phyloP scores from a whole-genome alignment of 2,113 vertebrate species.

The Aegithalos caudatus region DNA sequence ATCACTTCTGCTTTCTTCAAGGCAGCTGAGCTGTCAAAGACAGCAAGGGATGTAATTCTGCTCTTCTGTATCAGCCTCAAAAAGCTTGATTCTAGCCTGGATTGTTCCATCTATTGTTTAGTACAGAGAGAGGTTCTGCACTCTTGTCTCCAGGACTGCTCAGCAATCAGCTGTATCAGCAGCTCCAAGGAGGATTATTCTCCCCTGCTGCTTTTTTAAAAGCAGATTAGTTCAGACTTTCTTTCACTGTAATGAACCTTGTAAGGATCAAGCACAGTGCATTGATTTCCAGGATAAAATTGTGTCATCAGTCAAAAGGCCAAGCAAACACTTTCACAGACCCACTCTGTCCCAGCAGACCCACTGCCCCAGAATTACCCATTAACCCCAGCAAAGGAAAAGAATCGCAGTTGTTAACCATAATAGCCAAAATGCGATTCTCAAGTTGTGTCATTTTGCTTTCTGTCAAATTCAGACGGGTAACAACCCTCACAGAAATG shows the following conservation, averaged over 20 bases:
- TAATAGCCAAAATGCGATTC: background rate
- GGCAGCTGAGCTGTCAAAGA: background rate
- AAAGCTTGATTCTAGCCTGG: background rate
- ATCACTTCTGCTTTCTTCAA: background rate
- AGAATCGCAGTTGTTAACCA: background rate
- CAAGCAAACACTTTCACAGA: constrained; percentile 68
- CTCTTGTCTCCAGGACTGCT: background rate
- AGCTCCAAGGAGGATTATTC: constrained; percentile 30
- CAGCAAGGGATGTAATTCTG: background rate
- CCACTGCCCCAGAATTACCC: background rate
- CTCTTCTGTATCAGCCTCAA: background rate
- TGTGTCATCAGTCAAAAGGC: constrained; percentile 52
- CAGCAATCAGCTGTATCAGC: constrained; percentile 21
- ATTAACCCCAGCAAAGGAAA: background rate
- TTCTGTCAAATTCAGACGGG: background rate
- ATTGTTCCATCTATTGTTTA: background rate
- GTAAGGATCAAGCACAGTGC: constrained; percentile 37
- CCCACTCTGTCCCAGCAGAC: background rate
- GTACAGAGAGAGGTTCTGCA: background rate
- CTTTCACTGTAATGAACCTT: constrained; percentile 65
- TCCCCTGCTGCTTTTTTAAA: constrained; percentile 48
- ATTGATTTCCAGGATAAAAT: constrained; percentile 52
- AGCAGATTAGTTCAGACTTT: constrained; percentile 76
- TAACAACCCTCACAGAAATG: background rate
- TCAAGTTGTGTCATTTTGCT: background rate